phyloP scores from a whole-genome alignment of 2,113 vertebrate species.

The Forbesichthys agassizii region DNA sequence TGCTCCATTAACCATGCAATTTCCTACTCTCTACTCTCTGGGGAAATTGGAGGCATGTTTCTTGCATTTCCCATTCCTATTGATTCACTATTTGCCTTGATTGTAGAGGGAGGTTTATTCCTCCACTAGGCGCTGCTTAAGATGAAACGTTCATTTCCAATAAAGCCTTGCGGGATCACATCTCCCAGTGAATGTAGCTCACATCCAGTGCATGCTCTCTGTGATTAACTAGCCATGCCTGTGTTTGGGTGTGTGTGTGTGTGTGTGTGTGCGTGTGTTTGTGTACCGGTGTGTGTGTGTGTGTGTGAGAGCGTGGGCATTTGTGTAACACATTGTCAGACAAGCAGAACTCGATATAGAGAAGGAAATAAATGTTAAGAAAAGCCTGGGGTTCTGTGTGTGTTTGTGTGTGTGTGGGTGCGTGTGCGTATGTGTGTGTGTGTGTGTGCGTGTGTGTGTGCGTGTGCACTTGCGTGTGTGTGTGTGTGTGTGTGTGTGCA shows the following conservation, averaged over 20 bases:
- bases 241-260: conserved; percentile 5
- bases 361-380: background rate
- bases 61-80: conserved; percentile 47
- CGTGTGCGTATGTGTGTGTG: background rate
- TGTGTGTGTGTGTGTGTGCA: background rate
- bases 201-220: conserved; percentile 21
- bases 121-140: conserved; percentile 16
- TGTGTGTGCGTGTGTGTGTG: background rate
- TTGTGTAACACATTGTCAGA: background rate
- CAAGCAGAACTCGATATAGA: background rate
- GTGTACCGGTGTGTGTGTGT: conserved; percentile 6
- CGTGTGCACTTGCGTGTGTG: background rate
- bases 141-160: conserved; percentile 47
- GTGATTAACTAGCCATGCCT: conserved; percentile 18
- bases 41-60: conserved; percentile 47
- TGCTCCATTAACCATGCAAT: conserved; percentile 22
- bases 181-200: conserved; percentile 29
- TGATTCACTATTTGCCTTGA: conserved; percentile 52
- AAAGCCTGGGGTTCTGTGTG: background rate
- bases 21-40: conserved; percentile 22
- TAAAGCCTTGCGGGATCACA: conserved; percentile 31
- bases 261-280: conserved; percentile 14
- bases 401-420: background rate
- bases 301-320: background rate
- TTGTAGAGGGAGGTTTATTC: conserved; percentile 41